Percentiles rank a stretch among this genome's conserved stretches.
Conservation (phyloP, 2,797 vertebrate genomes). For the Propithecus perrieri region DNA sequence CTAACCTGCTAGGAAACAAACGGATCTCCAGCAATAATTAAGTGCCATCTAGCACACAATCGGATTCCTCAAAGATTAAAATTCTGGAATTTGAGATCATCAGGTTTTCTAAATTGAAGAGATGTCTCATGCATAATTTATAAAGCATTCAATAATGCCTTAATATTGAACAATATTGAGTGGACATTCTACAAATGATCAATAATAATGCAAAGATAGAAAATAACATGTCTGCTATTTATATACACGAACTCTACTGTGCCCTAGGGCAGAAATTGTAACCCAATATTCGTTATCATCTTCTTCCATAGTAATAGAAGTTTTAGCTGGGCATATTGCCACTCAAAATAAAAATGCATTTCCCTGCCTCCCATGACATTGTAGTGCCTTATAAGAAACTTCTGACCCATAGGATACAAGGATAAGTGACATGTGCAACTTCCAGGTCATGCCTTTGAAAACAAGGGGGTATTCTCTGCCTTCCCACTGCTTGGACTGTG, state of each 20-base stretch:
- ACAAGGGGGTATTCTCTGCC: neutral
- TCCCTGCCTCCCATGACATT: neutral
- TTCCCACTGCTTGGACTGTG: neutral
- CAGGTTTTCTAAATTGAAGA: neutral
- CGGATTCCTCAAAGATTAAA: neutral
- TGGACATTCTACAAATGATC: neutral
- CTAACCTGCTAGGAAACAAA: neutral
- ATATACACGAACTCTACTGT: neutral
- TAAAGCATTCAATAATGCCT: neutral
- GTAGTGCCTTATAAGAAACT: neutral
- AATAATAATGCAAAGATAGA: neutral
- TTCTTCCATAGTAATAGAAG: neutral
- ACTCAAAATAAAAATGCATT: neutral
- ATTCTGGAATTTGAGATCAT: constrained; percentile 9
- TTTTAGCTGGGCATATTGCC: neutral
- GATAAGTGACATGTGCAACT: neutral
- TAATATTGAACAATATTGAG: neutral
- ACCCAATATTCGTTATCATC: neutral
- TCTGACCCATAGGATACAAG: neutral
- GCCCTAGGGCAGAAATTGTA: neutral
- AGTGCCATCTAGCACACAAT: neutral
- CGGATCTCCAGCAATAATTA: neutral
- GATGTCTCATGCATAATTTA: neutral
- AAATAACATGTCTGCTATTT: neutral
- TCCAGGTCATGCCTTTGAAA: neutral